Conservation (phyloP, 92 coral and sea anemone genomes). For the Umimayanthus chanpuru region DNA sequence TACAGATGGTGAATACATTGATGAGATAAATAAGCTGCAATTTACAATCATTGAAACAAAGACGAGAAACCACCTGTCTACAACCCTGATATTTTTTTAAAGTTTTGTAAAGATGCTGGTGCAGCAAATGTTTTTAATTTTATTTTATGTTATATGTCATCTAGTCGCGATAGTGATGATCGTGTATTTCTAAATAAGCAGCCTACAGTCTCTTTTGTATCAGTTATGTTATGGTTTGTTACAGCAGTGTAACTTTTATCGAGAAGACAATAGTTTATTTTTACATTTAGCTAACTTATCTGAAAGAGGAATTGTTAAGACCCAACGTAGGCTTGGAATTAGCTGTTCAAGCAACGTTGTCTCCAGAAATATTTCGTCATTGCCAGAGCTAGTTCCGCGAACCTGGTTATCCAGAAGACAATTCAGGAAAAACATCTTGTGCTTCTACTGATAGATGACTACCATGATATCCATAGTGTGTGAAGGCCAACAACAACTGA, state of each 20-base stretch:
- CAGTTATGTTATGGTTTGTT: conserved; percentile 41
- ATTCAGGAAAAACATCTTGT: background rate
- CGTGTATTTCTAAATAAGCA: no score
- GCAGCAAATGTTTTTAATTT: conserved; percentile 41
- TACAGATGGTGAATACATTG: background rate
- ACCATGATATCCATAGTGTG: no score
- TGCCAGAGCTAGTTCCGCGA: background rate
- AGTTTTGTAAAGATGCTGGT: conserved; percentile 23
- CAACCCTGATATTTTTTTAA: background rate
- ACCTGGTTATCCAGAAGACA: background rate
- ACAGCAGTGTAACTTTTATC: conserved; percentile 33
- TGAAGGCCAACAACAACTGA: no score
- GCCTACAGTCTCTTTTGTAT: conserved; percentile 28
- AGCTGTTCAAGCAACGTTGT: background rate
- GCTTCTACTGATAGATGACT: no score
- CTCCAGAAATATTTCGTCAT: background rate
- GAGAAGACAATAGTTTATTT: conserved; percentile 46
- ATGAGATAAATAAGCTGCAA: background rate
- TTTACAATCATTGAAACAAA: background rate
- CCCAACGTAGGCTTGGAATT: conserved; percentile 18
- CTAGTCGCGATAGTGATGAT: no score
- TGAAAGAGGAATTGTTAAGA: conserved; percentile 23
- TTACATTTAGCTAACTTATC: conserved; percentile 6
- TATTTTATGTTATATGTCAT: conserved; percentile 16
- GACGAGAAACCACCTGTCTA: conserved; percentile 3